Conservation (phyloP, 2,888 invertebrate species). For the Oxycera nigricornis region DNA sequence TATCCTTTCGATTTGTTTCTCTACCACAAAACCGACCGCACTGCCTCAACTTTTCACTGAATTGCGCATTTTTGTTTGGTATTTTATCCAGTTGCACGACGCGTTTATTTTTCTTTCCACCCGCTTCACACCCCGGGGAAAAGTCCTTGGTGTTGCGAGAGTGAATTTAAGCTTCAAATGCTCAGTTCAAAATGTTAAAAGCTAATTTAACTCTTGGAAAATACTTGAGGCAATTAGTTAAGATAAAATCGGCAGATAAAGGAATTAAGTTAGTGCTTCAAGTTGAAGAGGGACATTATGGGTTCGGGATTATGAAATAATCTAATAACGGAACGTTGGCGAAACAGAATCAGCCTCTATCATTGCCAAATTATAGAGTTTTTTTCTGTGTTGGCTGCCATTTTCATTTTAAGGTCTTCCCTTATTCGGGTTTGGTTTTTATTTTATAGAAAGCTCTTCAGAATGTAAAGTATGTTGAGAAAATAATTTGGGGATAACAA, state of each 20-base stretch:
- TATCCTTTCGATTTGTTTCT: too few relatives aligned
- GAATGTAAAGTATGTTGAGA: slow-evolving; percentile 7
- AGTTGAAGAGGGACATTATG: slow-evolving; percentile 24
- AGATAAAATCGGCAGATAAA: slow-evolving; percentile 38
- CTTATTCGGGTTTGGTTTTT: not conserved
- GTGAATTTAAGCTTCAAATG: slow-evolving; percentile 33
- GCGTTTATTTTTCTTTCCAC: not conserved
- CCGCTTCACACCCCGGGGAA: not conserved
- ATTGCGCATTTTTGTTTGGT: not conserved
- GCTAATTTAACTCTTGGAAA: slow-evolving; percentile 42
- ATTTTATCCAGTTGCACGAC: not conserved
- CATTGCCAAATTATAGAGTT: not conserved
- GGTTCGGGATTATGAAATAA: slow-evolving; percentile 35
- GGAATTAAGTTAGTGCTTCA: slow-evolving; percentile 35
- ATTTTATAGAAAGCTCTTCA: not conserved
- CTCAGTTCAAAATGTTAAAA: slow-evolving; percentile 37
- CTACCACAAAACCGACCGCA: not conserved
- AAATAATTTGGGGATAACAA: not conserved
- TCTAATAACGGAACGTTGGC: slow-evolving; percentile 22
- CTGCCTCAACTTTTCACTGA: not conserved
- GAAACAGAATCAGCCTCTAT: slow-evolving; percentile 14
- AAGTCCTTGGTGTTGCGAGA: not conserved
- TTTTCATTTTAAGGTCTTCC: not conserved
- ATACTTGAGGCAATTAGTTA: slow-evolving; percentile 41
- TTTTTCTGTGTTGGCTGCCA: not conserved